Evolutionary conservation across 2,888 invertebrate species (phyloP).

Genomic region (Drosophila dives): DNA sequence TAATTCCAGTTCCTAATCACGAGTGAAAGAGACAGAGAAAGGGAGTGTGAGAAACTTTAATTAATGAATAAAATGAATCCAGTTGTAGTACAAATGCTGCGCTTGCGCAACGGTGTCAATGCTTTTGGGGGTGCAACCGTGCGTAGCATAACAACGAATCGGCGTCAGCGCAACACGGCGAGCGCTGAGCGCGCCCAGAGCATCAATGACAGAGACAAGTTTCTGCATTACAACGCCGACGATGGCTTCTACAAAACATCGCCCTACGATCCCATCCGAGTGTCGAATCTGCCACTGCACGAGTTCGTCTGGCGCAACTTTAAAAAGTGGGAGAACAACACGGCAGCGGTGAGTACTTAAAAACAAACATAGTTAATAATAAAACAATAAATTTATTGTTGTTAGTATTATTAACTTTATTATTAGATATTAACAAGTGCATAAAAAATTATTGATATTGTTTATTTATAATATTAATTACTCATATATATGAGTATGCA

Average conservation of each 20-base stretch:
- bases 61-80: constrained; percentile 54
- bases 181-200: constrained; percentile 73
- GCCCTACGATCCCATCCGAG: constrained; percentile 85
- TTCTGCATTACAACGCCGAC: constrained; percentile 70
- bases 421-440: too few relatives aligned
- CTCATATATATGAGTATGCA: not conserved
- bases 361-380: not conserved
- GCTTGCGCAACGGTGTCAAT: constrained; percentile 57
- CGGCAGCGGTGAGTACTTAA: constrained; percentile 87
- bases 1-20: not conserved
- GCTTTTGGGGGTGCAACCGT: constrained; percentile 27
- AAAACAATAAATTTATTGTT: not conserved
- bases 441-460: too few relatives aligned
- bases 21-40: not conserved
- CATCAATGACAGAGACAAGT: constrained; percentile 77
- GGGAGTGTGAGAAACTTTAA: not conserved
- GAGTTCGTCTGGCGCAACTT: constrained; percentile 88
- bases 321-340: constrained; percentile 88
- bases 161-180: constrained; percentile 70
- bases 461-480: too few relatives aligned
- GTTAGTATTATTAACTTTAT: too few relatives aligned
- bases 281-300: constrained; percentile 86
- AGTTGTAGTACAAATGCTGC: constrained; percentile 60
- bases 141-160: constrained; percentile 64
- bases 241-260: constrained; percentile 85